A percentile compares a stretch with the other conserved stretches of the same genome.
phyloP scores from a whole-genome alignment of 2,113 vertebrate species.

The Oryzias celebensis region DNA sequence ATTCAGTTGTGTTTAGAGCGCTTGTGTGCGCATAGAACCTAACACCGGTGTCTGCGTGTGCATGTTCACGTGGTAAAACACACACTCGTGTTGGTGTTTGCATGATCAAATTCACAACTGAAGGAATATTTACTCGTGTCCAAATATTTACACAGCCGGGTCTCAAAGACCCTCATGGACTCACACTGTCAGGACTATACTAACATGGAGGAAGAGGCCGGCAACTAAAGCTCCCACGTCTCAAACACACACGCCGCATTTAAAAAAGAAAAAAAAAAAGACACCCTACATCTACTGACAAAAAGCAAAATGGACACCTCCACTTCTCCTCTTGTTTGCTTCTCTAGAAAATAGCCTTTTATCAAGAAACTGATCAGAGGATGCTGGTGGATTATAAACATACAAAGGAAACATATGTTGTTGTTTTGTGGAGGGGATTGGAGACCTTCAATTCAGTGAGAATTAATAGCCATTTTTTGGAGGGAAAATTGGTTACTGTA shows the following conservation, averaged over 20 bases:
- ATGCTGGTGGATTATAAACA: too few species aligned
- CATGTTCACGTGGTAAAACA: slow-evolving; percentile 63
- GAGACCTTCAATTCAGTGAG: too few species aligned
- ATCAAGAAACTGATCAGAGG: too few species aligned
- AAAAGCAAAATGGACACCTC: background rate
- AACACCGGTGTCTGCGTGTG: slow-evolving; percentile 36
- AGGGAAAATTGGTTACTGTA: too few species aligned
- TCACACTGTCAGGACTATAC: slow-evolving; percentile 52
- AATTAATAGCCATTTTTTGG: too few species aligned
- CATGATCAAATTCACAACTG: slow-evolving; percentile 55
- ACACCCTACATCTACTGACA: background rate
- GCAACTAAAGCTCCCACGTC: slow-evolving; percentile 4
- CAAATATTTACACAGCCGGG: slow-evolving; percentile 70
- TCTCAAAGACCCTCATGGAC: slow-evolving; percentile 49
- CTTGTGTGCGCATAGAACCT: slow-evolving; percentile 16
- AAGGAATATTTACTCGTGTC: slow-evolving; percentile 61
- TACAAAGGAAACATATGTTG: too few species aligned
- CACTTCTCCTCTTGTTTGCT: background rate
- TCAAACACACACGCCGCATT: slow-evolving; percentile 25
- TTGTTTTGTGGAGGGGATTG: too few species aligned
- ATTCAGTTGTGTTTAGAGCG: slow-evolving; percentile 9
- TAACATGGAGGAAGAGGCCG: slow-evolving; percentile 46
- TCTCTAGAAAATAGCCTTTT: too few species aligned
- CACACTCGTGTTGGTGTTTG: slow-evolving; percentile 54
- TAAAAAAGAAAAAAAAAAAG: slow-evolving; percentile 33